A percentile compares a stretch with the other conserved stretches of the same genome.
phyloP scores from a whole-genome alignment of 1,140 invertebrate genomes.

The Ceratina australensis region DNA sequence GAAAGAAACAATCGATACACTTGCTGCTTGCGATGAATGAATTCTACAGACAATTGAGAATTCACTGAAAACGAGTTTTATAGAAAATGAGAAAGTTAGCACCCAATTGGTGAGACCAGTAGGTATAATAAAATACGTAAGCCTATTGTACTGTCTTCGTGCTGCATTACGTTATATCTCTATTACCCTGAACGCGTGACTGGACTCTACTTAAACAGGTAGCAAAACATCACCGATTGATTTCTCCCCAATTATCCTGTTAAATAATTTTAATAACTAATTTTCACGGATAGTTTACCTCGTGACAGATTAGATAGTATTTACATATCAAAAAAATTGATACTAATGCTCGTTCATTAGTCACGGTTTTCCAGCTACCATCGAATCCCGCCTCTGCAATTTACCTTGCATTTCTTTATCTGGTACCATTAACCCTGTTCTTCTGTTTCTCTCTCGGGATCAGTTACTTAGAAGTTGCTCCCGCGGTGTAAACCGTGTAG shows the following conservation, averaged over 20 bases:
- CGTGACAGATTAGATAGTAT: too few relatives aligned
- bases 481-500: background rate
- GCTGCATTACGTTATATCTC: constrained; percentile 52
- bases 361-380: too few relatives aligned
- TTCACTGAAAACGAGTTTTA: too few relatives aligned
- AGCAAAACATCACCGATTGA: background rate
- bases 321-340: too few relatives aligned
- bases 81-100: constrained; percentile 14
- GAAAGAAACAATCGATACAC: too few relatives aligned
- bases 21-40: too few relatives aligned
- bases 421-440: constrained; percentile 9
- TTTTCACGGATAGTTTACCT: too few relatives aligned
- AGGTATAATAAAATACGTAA: constrained; percentile 51
- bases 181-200: constrained; percentile 44
- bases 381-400: background rate
- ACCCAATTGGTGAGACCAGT: constrained; percentile 11
- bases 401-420: constrained; percentile 6
- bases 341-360: too few relatives aligned
- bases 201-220: background rate
- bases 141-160: constrained; percentile 18
- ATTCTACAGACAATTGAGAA: too few relatives aligned
- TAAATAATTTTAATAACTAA: too few relatives aligned
- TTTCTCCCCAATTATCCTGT: too few relatives aligned
- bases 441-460: background rate
- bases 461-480: background rate